Evolutionary conservation across 2,888 invertebrate genomes (phyloP).

Genomic region (Fragum sueziense): DNA sequence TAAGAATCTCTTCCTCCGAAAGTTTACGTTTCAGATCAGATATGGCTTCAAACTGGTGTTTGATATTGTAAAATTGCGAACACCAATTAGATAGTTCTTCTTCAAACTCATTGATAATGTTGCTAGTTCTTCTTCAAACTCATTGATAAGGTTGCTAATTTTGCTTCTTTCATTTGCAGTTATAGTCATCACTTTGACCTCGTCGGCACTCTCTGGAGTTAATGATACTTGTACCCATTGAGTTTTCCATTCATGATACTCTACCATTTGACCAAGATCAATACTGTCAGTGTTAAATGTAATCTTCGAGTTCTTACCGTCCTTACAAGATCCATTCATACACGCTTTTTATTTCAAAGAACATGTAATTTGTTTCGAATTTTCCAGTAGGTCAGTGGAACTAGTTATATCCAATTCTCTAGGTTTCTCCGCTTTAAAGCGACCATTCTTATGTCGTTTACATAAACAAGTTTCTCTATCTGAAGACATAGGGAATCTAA

Average conservation of each 20-base stretch:
- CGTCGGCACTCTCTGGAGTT: neutral
- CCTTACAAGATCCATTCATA: neutral
- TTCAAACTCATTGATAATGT: no score
- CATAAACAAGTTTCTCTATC: conserved; percentile 61
- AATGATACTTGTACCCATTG: conserved; percentile 14
- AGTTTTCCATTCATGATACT: conserved; percentile 40
- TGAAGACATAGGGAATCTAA: conserved; percentile 33
- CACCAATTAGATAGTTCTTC: conserved; percentile 23
- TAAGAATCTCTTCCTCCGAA: neutral
- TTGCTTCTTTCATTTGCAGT: conserved; percentile 38
- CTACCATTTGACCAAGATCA: conserved; percentile 7
- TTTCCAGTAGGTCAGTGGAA: conserved; percentile 8
- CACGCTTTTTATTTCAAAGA: neutral
- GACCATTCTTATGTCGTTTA: conserved; percentile 48
- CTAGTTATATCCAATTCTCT: conserved; percentile 5
- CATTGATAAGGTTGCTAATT: conserved; percentile 6
- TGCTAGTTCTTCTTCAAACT: no score
- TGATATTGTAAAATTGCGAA: conserved; percentile 2
- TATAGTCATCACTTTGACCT: conserved; percentile 21
- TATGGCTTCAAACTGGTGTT: neutral
- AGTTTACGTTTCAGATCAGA: neutral
- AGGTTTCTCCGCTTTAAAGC: conserved; percentile 37
- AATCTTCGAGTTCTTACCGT: neutral
- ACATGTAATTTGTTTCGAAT: neutral
- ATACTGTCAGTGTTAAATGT: neutral